A percentile compares a stretch with the other conserved stretches of the same genome.
These are phyloP conservation scores for Scaptomyza pallida DNA, from an alignment of 1,140 invertebrate species.

Conservation along the genomic window DNA sequence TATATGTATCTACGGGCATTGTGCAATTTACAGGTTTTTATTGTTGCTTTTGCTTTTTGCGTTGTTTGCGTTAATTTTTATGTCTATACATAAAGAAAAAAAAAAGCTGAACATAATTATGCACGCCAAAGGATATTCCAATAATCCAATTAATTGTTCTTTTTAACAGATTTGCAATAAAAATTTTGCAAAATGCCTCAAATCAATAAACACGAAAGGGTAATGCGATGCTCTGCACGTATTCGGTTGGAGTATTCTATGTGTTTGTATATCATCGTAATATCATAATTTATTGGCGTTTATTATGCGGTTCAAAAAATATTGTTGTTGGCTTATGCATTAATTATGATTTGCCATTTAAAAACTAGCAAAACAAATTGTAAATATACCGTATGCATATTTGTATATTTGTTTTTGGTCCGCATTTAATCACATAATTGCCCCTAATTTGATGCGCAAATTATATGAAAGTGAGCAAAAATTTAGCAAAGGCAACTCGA, in stretches of 20 bases:
- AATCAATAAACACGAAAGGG: background rate
- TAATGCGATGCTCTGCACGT: background rate
- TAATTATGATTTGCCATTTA: conserved; percentile 33
- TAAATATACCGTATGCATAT: conserved; percentile 13
- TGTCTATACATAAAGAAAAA: conserved; percentile 6
- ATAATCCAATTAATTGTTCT: background rate
- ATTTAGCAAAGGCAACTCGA: no score
- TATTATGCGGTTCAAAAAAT: conserved; percentile 43
- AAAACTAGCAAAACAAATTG: conserved; percentile 36
- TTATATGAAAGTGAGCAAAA: conserved; percentile 48
- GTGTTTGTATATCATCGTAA: conserved; percentile 18
- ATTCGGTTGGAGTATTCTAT: background rate
- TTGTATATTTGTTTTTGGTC: conserved; percentile 20
- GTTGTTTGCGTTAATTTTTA: background rate
- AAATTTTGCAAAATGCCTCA: background rate
- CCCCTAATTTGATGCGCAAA: conserved; percentile 70
- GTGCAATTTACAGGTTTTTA: conserved; percentile 62
- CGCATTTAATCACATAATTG: conserved; percentile 73
- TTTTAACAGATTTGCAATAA: background rate
- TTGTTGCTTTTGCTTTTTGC: conserved; percentile 17
- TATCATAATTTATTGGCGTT: conserved; percentile 75
- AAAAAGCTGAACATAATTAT: background rate
- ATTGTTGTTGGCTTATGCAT: conserved; percentile 36
- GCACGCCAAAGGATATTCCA: background rate
- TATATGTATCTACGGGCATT: conserved; percentile 15